A percentile compares a stretch with the other conserved stretches of the same genome.
phyloP scores from a whole-genome alignment of 2,113 vertebrate species.

The Chloebia gouldiae region DNA sequence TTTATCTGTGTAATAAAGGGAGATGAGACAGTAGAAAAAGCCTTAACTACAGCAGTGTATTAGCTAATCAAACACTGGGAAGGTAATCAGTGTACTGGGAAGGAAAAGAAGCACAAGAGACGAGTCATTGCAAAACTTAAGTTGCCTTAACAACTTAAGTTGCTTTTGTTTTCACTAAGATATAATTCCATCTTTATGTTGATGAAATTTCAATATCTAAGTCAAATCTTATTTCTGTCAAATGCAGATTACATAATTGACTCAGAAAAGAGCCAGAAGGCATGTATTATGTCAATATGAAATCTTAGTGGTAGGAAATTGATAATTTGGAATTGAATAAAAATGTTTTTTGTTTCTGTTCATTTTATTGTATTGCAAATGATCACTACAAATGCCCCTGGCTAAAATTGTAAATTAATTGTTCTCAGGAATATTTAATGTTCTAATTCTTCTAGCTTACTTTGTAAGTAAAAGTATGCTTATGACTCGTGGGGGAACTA shows the following conservation, averaged over 20 bases:
- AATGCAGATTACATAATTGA: conserved; percentile 4
- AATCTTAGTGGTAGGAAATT: conserved; percentile 43
- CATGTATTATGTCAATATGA: not conserved
- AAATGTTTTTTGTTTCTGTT: not conserved
- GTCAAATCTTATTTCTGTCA: conserved; percentile 47
- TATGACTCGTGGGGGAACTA: not conserved
- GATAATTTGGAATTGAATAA: conserved; percentile 31
- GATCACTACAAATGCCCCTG: not conserved
- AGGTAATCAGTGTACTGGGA: not conserved
- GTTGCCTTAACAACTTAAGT: not conserved
- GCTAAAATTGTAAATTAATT: conserved; percentile 28
- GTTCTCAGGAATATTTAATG: not conserved
- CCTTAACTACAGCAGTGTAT: not conserved
- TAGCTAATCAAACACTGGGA: not conserved
- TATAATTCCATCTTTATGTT: not conserved
- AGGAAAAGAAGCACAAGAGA: not conserved
- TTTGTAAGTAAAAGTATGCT: not conserved
- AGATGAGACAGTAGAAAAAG: not conserved
- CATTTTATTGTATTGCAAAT: conserved; percentile 1
- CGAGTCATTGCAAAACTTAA: not conserved
- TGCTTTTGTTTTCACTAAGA: not conserved
- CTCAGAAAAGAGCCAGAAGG: conserved; percentile 42
- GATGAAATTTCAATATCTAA: conserved; percentile 26
- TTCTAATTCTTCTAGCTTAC: not conserved
- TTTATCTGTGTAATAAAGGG: not conserved